Conservation (phyloP, 2,113 vertebrate genomes). For the Porphyrio hochstetteri region DNA sequence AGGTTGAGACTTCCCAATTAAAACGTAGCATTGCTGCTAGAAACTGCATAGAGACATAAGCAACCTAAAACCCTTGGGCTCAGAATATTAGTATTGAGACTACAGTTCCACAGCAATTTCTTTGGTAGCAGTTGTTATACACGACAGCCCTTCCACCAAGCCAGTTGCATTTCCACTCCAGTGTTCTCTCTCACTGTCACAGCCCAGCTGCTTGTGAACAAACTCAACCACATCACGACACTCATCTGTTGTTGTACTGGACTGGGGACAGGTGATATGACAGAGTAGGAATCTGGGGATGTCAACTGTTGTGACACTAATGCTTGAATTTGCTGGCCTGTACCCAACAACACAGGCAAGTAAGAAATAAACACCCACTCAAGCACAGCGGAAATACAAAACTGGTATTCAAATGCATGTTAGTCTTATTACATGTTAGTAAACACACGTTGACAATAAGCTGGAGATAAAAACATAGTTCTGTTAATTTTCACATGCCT, state of each 20-base stretch:
- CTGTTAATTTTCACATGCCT: not conserved
- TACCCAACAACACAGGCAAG: not conserved
- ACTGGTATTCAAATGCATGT: not conserved
- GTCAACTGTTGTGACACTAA: fast-evolving
- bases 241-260: not conserved
- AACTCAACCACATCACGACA: not conserved
- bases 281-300: not conserved
- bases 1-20: not conserved
- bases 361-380: not conserved
- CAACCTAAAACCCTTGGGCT: not conserved
- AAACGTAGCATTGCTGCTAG: not conserved
- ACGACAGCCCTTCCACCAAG: not conserved
- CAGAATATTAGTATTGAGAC: not conserved
- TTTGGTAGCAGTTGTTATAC: not conserved
- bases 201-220: not conserved
- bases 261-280: not conserved
- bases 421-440: not conserved
- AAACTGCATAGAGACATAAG: not conserved
- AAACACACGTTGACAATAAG: not conserved
- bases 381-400: not conserved
- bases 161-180: not conserved
- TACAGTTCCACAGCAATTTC: not conserved
- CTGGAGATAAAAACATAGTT: not conserved
- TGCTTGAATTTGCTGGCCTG: not conserved
- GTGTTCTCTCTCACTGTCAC: not conserved